phyloP scores from a whole-genome alignment of 2,888 invertebrate species.

The Rhogogaster chlorosoma region DNA sequence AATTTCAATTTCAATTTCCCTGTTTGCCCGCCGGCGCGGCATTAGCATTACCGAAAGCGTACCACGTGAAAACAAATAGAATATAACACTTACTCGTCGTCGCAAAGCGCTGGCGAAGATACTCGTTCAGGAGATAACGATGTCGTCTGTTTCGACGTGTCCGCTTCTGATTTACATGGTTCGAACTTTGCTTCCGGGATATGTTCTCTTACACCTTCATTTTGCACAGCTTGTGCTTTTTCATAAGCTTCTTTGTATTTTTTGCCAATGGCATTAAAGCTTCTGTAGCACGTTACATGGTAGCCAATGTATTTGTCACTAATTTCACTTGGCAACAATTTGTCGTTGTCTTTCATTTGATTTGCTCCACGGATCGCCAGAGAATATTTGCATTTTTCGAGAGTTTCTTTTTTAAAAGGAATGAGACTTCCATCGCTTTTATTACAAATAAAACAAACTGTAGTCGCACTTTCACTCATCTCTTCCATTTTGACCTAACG shows the following conservation, averaged over 20 bases:
- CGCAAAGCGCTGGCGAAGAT: not conserved
- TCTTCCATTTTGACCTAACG: not conserved
- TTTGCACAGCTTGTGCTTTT: not conserved
- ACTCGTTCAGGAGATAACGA: not conserved
- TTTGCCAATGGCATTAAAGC: constrained; percentile 4
- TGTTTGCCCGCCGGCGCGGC: too few relatives aligned
- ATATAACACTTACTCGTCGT: not conserved
- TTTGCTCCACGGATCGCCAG: not conserved
- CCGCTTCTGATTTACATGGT: not conserved
- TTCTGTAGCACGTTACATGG: not conserved
- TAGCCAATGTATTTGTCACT: not conserved
- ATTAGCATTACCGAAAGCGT: too few relatives aligned
- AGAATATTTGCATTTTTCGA: not conserved
- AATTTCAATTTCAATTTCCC: too few relatives aligned
- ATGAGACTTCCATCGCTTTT: not conserved
- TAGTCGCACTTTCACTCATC: not conserved
- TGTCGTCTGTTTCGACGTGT: not conserved
- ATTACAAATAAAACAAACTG: not conserved
- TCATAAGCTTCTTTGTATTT: not conserved
- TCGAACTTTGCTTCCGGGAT: not conserved
- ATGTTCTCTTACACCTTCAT: not conserved
- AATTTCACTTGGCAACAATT: not conserved
- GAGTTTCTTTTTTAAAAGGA: not conserved
- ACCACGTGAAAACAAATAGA: not conserved
- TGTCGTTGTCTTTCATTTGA: not conserved